Percentiles rank a stretch among this genome's conserved stretches.
These are phyloP conservation scores for Brachionus angularis DNA, from an alignment of 1,140 invertebrate species.

Conservation along the genomic window DNA sequence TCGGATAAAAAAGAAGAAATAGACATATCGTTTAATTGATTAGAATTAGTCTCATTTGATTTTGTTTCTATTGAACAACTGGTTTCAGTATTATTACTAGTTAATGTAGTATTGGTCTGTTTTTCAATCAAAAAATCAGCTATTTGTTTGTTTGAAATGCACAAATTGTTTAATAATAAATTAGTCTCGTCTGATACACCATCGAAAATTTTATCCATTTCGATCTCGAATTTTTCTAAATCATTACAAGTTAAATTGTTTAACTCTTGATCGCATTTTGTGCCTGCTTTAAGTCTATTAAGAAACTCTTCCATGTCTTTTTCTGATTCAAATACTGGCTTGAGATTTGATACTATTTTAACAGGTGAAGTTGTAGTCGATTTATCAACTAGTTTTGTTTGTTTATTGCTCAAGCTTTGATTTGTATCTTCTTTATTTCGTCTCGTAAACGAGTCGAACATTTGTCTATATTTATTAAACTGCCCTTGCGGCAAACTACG, in stretches of 20 bases:
- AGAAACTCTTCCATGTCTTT: background rate
- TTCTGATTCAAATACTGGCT: no score
- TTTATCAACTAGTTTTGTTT: background rate
- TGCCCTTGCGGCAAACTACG: constrained; percentile 30
- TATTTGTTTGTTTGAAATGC: constrained; percentile 16
- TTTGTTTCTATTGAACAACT: background rate
- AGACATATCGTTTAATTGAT: constrained; percentile 1
- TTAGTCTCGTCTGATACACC: constrained; percentile 31
- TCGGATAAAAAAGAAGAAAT: constrained; percentile 29
- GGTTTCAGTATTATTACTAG: background rate
- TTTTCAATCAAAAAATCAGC: constrained; percentile 28
- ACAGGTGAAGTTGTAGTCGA: no score
- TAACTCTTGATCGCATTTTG: background rate
- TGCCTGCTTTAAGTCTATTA: background rate
- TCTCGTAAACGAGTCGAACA: constrained; percentile 35
- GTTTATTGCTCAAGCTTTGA: background rate
- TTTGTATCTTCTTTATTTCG: background rate
- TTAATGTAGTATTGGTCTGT: background rate
- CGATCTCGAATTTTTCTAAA: background rate
- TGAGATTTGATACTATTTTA: background rate
- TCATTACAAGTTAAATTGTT: background rate
- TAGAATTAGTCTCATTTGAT: background rate
- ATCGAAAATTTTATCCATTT: constrained; percentile 36
- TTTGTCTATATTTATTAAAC: constrained; percentile 34
- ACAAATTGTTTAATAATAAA: background rate